These are phyloP conservation scores for Phacellophora camtschatica DNA, from an alignment of 30 jellyfish, hydroid and myxozoan genomes.

Conservation along the genomic window DNA sequence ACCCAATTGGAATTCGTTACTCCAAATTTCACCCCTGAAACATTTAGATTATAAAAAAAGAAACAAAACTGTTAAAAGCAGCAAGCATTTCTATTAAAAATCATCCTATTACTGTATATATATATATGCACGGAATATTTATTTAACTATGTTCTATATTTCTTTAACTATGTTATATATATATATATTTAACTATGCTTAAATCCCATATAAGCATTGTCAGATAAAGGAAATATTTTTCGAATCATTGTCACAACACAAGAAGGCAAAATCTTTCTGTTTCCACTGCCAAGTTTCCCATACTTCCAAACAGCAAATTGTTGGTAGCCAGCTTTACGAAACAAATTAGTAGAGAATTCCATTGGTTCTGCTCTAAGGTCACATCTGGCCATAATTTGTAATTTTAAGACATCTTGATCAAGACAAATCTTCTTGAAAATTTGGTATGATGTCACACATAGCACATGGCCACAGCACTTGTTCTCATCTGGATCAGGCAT, in stretches of 20 bases:
- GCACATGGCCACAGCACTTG: not conserved
- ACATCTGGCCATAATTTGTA: constrained; percentile 1
- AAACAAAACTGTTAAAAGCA: too few species aligned
- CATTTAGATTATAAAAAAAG: too few species aligned
- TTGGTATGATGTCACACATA: constrained; percentile 6
- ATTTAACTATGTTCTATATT: too few species aligned
- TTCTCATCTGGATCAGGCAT: constrained; percentile 5
- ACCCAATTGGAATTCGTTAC: too few species aligned
- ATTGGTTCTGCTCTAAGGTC: constrained; percentile 4
- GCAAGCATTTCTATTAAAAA: too few species aligned
- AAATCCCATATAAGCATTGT: constrained; percentile 7
- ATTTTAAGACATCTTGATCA: not conserved
- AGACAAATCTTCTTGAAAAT: not conserved
- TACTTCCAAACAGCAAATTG: constrained; percentile 30
- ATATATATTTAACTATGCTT: not conserved
- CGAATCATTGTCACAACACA: constrained; percentile 11
- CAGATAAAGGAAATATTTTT: not conserved
- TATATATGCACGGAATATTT: too few species aligned
- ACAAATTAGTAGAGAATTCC: not conserved
- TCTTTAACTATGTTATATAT: too few species aligned
- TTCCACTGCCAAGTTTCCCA: constrained; percentile 8
- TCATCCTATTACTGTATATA: too few species aligned
- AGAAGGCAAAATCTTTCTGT: constrained; percentile 25
- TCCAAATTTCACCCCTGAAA: too few species aligned
- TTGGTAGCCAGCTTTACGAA: constrained; percentile 20